Conservation (phyloP, 1,140 invertebrate species). For the Drosophila fuyamai region DNA sequence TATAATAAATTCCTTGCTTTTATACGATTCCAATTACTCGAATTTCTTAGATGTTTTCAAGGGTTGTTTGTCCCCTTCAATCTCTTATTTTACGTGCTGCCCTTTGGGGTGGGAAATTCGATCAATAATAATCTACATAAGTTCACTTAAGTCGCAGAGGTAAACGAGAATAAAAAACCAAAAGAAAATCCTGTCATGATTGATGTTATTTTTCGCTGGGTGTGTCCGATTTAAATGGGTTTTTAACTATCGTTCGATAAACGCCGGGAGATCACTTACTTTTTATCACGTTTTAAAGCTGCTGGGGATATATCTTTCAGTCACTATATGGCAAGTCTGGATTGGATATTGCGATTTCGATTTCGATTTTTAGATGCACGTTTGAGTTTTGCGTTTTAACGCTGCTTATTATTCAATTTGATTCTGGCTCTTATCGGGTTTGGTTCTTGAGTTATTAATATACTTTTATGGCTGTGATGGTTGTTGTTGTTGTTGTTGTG, state of each 20-base stretch:
- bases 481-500: slow-evolving; percentile 31
- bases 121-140: slow-evolving; percentile 76
- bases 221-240: slow-evolving; percentile 30
- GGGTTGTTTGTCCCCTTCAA: slow-evolving; percentile 22
- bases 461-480: slow-evolving; percentile 50
- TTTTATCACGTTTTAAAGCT: slow-evolving; percentile 71
- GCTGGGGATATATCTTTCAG: slow-evolving; percentile 13
- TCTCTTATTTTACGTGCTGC: slow-evolving; percentile 5
- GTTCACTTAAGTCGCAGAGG: slow-evolving; percentile 55
- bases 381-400: slow-evolving; percentile 43
- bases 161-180: slow-evolving; percentile 18
- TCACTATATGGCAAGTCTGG: slow-evolving; percentile 48
- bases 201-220: slow-evolving; percentile 44
- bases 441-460: slow-evolving; percentile 53
- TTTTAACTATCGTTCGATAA: slow-evolving; percentile 42
- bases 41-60: slow-evolving; percentile 35
- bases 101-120: slow-evolving; percentile 49
- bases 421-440: slow-evolving; percentile 46
- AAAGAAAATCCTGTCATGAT: slow-evolving; percentile 46
- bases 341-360: slow-evolving; percentile 46
- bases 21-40: slow-evolving; percentile 25
- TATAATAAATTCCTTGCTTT: not conserved
- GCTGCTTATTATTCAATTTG: slow-evolving; percentile 45
- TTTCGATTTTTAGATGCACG: slow-evolving; percentile 16
- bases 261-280: slow-evolving; percentile 62